Conservation (phyloP, 2,888 invertebrate species). For the Desoria tigrina region DNA sequence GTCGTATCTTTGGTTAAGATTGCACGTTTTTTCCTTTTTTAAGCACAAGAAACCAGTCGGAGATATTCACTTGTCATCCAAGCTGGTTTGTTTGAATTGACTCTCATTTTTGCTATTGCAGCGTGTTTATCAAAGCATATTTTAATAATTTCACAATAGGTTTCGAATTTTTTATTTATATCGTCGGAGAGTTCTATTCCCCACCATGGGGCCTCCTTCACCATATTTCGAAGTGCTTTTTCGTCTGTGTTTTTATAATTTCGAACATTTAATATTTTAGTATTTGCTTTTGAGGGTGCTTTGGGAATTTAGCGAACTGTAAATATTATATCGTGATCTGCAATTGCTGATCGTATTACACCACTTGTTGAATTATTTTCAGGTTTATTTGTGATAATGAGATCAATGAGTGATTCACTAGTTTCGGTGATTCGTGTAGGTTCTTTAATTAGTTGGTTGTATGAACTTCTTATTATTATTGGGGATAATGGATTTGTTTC, state of each 20-base stretch:
- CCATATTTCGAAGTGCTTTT: not conserved
- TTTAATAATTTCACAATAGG: not conserved
- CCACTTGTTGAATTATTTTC: not conserved
- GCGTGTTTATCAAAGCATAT: conserved; percentile 4
- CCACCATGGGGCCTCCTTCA: conserved; percentile 13
- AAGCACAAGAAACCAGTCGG: not conserved
- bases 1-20: not conserved
- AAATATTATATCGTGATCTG: conserved; percentile 14
- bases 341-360: not conserved
- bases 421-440: conserved; percentile 9
- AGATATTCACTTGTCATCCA: not conserved
- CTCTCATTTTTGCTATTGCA: not conserved
- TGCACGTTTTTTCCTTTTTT: not conserved
- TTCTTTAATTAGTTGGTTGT: conserved; percentile 5
- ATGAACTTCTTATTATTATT: not conserved
- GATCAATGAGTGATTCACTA: conserved; percentile 1
- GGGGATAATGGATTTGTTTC: not conserved
- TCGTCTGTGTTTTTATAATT: conserved; percentile 6
- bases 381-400: conserved; percentile 11
- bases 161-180: conserved; percentile 1
- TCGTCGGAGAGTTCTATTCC: not conserved
- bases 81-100: not conserved
- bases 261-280: not conserved
- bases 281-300: not conserved
- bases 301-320: not conserved